A percentile compares a stretch with the other conserved stretches of the same genome.
These are phyloP conservation scores for Semnopithecus entellus DNA, from an alignment of 2,113 vertebrate species.

Conservation along the genomic window DNA sequence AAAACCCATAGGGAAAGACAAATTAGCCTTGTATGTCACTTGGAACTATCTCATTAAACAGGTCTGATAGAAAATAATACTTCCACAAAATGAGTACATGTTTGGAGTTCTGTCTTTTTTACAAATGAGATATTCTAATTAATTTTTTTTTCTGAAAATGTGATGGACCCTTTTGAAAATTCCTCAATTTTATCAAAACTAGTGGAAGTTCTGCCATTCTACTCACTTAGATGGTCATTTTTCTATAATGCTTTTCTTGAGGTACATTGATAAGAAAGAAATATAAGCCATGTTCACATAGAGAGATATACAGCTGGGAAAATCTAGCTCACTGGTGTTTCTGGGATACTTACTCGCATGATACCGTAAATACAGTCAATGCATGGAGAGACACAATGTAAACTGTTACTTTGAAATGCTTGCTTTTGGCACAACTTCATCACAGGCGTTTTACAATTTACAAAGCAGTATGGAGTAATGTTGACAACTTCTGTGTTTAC, in stretches of 20 bases:
- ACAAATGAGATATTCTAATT: neutral
- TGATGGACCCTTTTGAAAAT: neutral
- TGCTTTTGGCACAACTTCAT: slow-evolving; percentile 77
- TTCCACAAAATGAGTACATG: neutral
- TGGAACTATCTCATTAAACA: neutral
- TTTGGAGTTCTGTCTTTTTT: neutral
- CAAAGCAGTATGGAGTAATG: slow-evolving; percentile 75
- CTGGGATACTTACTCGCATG: slow-evolving; percentile 45
- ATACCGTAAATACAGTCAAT: slow-evolving; percentile 64
- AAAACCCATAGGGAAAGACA: neutral
- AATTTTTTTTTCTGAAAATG: neutral
- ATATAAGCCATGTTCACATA: slow-evolving; percentile 48
- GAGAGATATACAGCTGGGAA: slow-evolving; percentile 68
- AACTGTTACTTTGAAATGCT: slow-evolving; percentile 71
- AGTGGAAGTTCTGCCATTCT: neutral
- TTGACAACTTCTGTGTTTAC: slow-evolving; percentile 77
- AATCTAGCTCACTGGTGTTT: slow-evolving; percentile 58
- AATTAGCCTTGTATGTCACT: neutral
- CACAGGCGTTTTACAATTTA: slow-evolving; percentile 75
- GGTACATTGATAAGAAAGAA: slow-evolving; percentile 26
- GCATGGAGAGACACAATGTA: slow-evolving; percentile 74
- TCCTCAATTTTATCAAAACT: neutral
- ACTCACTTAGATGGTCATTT: neutral
- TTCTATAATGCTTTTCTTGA: slow-evolving; percentile 1
- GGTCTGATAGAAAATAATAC: neutral